Base-by-base conservation (phyloP, 2,797 vertebrate genomes). In the Catamblyrhynchus diadema region DNA sequence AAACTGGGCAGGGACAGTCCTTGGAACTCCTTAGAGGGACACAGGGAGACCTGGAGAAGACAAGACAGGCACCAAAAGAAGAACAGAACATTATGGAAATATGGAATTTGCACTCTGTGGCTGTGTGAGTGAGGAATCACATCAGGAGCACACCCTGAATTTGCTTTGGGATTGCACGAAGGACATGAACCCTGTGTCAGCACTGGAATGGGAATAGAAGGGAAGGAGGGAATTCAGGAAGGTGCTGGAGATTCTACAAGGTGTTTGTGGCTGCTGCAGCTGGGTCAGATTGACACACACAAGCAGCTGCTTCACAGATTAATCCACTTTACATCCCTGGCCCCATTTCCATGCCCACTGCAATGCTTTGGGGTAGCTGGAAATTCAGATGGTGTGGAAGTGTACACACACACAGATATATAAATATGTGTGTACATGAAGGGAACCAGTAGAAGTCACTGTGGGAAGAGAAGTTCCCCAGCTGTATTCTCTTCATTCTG, bases 401-500 rank as follows among this genome's bases (percentile, higher is more conserved):
- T n/a, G 21, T 8, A 30, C 23, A 21, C 2, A 45, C n/a, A 30
- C 18, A 8, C 0, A 3, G 0, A 3, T 7, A 12, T 1, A 4
- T 3, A 54, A 33, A n/a, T 7, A 2, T n/a, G 28, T 33, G 54
- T 22, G 9, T 3, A 6, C 3, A 9, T 14, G 18, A 42, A 70
- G 47, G 44, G 51, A 42, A 51, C 17, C 48, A 84, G 27, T 0
- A 54, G 17, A 66, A 91, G 70, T 7, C 33, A 25, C 51, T 18
- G 27, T 32, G 60, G 51, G 32, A 60, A n/a, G 48, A 61, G 20
- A 66, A 37, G 6, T 47, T 37, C 23, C 30, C 45, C 8, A 28
- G 14, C 42, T 54, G n/a, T 6, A 6, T 19, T 42, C 37, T 72
- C 72, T 50, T 42, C 42, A 19, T 61, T 71, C 41, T 59, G 25